phyloP scores from a whole-genome alignment of 2,888 invertebrate species.

The Prosopocoilus inquinatus region DNA sequence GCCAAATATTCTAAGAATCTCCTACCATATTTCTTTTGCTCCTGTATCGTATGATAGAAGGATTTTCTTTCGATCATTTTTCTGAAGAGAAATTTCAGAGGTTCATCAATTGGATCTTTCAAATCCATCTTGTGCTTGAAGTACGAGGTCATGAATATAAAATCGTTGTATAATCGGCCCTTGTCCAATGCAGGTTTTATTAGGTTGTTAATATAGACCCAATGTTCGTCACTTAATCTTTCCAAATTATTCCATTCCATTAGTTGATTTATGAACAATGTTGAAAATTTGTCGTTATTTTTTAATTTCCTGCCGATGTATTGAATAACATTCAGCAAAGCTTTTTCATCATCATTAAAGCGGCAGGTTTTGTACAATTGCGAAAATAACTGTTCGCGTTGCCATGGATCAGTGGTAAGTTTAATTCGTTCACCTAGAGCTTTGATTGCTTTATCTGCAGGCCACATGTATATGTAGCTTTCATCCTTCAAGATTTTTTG shows the following conservation, averaged over 20 bases:
- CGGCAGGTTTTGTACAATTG: constrained; percentile 1
- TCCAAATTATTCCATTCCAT: background rate
- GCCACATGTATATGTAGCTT: constrained; percentile 1
- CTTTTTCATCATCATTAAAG: constrained; percentile 3
- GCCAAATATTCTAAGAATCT: constrained; percentile 1
- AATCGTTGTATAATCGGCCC: too few relatives aligned
- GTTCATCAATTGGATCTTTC: background rate
- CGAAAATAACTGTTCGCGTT: background rate
- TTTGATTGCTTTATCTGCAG: background rate
- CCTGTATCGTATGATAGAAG: background rate
- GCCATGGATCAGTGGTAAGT: background rate
- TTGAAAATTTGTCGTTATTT: constrained; percentile 5
- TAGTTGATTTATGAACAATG: background rate
- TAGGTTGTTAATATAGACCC: constrained; percentile 4
- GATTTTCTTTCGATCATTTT: background rate
- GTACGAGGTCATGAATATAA: background rate
- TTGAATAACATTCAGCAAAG: constrained; percentile 1
- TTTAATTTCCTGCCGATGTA: background rate
- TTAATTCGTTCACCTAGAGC: constrained; percentile 5
- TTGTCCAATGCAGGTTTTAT: background rate
- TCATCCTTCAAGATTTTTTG: constrained; percentile 5
- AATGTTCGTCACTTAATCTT: background rate
- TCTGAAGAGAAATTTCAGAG: background rate
- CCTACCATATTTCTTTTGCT: background rate
- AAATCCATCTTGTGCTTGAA: background rate